Percentiles rank a stretch among this genome's conserved stretches.
These are phyloP conservation scores for Phasianus colchicus DNA, from an alignment of 2,113 vertebrate species.

Conservation along the genomic window DNA sequence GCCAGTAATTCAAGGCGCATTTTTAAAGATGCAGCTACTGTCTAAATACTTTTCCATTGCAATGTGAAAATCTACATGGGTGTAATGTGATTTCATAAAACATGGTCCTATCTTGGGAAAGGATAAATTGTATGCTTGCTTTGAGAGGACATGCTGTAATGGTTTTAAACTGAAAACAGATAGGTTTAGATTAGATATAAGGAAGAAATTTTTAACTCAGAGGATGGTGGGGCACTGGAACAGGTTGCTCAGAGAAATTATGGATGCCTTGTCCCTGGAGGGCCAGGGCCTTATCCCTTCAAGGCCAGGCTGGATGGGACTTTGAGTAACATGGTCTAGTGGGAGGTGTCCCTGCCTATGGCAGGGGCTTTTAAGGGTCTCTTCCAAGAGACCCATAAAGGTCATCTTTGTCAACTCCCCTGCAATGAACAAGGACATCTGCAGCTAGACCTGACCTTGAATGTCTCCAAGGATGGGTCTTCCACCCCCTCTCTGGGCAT, in stretches of 20 bases:
- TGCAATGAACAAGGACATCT: no score
- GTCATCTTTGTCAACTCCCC: no score
- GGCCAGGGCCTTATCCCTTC: no score
- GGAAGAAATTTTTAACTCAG: background rate
- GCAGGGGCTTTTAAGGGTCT: background rate
- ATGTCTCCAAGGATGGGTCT: no score
- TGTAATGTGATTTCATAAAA: background rate
- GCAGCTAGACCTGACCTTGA: no score
- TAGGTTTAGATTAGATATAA: background rate
- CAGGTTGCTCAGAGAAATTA: background rate
- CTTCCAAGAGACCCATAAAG: background rate
- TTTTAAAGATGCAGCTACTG: background rate
- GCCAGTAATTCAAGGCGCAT: background rate
- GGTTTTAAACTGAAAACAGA: background rate
- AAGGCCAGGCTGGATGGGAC: background rate
- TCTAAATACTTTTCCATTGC: background rate
- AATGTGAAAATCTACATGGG: background rate
- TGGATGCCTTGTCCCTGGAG: background rate
- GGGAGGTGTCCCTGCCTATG: background rate
- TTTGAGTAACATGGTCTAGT: background rate
- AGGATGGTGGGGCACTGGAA: background rate
- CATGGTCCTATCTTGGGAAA: background rate
- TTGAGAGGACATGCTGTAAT: background rate
- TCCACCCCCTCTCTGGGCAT: no score
- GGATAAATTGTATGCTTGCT: background rate